Percentiles rank a stretch among this genome's conserved stretches.
These are phyloP conservation scores for Microctenopoma lineatum DNA, from an alignment of 2,797 vertebrate species.

Conservation along the genomic window DNA sequence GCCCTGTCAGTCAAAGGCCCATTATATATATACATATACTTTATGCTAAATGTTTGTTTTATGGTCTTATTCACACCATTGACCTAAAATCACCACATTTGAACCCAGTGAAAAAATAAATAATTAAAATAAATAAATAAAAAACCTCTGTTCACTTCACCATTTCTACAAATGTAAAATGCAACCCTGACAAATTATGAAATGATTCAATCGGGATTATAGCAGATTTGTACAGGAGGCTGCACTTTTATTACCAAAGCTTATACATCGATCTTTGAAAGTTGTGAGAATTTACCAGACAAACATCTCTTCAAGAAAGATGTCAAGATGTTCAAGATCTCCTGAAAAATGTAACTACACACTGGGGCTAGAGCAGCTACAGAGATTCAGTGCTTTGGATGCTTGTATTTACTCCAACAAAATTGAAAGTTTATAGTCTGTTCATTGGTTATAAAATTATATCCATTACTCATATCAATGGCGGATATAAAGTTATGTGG, in stretches of 20 bases:
- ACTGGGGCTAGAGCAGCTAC: background rate
- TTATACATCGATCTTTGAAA: conserved; percentile 5
- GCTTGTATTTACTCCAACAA: background rate
- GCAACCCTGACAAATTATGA: background rate
- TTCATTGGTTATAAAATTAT: too few relatives aligned
- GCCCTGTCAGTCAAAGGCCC: background rate
- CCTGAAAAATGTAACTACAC: background rate
- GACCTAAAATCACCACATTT: conserved; percentile 6
- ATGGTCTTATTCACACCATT: conserved; percentile 4
- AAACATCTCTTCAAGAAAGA: too few relatives aligned
- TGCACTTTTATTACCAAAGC: background rate
- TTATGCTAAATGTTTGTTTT: conserved; percentile 15
- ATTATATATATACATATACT: conserved; percentile 13
- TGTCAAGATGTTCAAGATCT: too few relatives aligned
- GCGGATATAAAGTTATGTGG: too few relatives aligned
- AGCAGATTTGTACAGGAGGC: background rate
- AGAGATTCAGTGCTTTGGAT: background rate
- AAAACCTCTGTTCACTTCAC: background rate
- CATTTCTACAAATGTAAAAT: too few relatives aligned
- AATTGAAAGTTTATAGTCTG: too few relatives aligned
- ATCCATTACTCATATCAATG: too few relatives aligned
- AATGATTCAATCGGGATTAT: background rate
- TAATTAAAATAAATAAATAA: background rate
- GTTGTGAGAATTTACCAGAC: background rate
- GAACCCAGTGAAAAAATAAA: background rate